Conservation (phyloP, 2,888 invertebrate genomes). For the Opisthograptis luteolata region DNA sequence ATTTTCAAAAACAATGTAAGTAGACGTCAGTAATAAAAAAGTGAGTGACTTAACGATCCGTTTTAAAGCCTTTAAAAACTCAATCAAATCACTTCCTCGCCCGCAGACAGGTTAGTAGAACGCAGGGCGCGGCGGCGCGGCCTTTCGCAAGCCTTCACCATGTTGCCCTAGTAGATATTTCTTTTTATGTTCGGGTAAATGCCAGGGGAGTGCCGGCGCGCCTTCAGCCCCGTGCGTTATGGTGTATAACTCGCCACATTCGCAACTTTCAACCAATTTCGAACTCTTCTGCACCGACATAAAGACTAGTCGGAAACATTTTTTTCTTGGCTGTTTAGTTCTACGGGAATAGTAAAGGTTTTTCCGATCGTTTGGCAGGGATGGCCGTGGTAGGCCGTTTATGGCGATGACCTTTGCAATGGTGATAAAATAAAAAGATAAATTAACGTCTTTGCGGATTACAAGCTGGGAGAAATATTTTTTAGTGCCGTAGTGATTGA, state of each 20-base stretch:
- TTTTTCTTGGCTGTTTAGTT: neutral
- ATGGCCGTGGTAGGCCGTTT: constrained; percentile 30
- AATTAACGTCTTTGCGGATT: constrained; percentile 13
- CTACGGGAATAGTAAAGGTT: constrained; percentile 12
- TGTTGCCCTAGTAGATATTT: constrained; percentile 79
- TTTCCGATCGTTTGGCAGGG: constrained; percentile 35
- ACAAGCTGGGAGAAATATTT: constrained; percentile 9
- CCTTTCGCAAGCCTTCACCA: constrained; percentile 70
- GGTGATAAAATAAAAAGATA: constrained; percentile 26
- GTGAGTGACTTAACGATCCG: constrained; percentile 7
- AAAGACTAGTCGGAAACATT: neutral
- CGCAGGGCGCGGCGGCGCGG: constrained; percentile 76
- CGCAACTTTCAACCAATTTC: neutral
- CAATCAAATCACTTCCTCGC: constrained; percentile 15
- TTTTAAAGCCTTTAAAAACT: constrained; percentile 24
- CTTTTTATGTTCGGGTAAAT: constrained; percentile 82
- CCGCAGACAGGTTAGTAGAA: constrained; percentile 71
- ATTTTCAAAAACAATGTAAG: too few species aligned
- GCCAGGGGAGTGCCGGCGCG: constrained; percentile 78
- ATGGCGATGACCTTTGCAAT: constrained; percentile 26
- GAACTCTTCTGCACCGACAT: neutral
- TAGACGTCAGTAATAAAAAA: neutral
- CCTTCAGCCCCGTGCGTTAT: constrained; percentile 49
- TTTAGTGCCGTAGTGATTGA: constrained; percentile 2
- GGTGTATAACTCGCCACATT: constrained; percentile 51